Conservation (phyloP, 1,140 invertebrate species). For the Zaprionus taronus region DNA sequence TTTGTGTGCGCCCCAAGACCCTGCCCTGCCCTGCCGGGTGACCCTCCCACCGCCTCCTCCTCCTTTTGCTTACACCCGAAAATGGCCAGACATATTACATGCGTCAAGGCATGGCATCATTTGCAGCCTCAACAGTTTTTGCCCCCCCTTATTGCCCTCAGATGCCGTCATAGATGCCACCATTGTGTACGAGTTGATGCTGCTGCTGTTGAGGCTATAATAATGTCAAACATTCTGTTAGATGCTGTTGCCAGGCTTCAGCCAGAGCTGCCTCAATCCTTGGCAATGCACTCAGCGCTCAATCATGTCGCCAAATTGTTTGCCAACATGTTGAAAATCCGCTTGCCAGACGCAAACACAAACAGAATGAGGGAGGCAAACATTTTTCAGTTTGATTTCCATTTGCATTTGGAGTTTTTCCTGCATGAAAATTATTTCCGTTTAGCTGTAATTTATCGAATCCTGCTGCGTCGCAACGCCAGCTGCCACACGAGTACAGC, state of each 20-base stretch:
- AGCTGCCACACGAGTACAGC: conserved; percentile 35
- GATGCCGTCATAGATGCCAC: neutral
- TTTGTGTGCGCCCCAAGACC: conserved; percentile 43
- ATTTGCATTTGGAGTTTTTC: conserved; percentile 33
- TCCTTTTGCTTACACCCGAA: neutral
- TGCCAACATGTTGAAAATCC: conserved; percentile 68
- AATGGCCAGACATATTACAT: conserved; percentile 49
- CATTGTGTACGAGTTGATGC: conserved; percentile 2
- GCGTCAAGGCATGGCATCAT: conserved; percentile 34
- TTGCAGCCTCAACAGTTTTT: conserved; percentile 44
- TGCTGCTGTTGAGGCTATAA: neutral
- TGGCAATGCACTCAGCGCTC: conserved; percentile 29
- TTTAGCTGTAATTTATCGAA: conserved; percentile 73
- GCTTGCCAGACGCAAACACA: conserved; percentile 60
- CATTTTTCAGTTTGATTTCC: conserved; percentile 45
- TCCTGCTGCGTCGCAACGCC: conserved; percentile 41
- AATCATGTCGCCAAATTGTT: conserved; percentile 56
- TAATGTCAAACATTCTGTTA: conserved; percentile 15
- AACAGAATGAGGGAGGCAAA: conserved; percentile 37
- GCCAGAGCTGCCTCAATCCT: conserved; percentile 11
- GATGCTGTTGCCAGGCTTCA: conserved; percentile 11
- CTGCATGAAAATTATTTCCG: conserved; percentile 74
- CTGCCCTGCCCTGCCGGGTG: neutral
- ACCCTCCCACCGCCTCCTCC: neutral
- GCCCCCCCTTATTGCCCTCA: neutral